phyloP scores from a whole-genome alignment of 2,888 invertebrate genomes.

The Macropis europaea region DNA sequence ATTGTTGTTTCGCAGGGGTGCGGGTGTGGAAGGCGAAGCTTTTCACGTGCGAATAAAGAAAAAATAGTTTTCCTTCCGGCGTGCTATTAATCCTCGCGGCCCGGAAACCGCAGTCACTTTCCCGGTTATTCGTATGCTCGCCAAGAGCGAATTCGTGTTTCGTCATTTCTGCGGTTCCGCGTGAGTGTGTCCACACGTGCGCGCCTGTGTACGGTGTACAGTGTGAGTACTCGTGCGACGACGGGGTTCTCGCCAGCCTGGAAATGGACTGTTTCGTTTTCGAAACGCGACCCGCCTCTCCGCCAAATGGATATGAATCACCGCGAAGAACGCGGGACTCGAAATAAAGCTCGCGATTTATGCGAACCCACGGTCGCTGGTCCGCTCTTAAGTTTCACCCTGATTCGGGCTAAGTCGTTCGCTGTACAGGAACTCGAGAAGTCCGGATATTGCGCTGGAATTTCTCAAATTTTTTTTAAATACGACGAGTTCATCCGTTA shows the following conservation, averaged over 20 bases:
- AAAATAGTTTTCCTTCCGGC: not conserved
- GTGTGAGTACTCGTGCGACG: not conserved
- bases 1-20: too few species aligned
- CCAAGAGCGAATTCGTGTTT: constrained; percentile 42
- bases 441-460: too few species aligned
- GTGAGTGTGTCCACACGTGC: not conserved
- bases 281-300: constrained; percentile 24
- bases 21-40: not conserved
- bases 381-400: not conserved
- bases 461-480: too few species aligned
- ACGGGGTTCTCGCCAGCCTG: not conserved
- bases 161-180: constrained; percentile 35
- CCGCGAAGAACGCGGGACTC: not conserved
- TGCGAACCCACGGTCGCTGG: constrained; percentile 7
- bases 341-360: constrained; percentile 33
- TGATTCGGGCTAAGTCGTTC: too few species aligned
- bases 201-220: not conserved
- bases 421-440: not conserved
- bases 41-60: not conserved
- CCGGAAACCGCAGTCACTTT: constrained; percentile 20
- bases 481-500: too few species aligned
- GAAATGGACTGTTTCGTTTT: constrained; percentile 39
- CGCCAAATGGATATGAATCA: constrained; percentile 45
- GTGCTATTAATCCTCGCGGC: constrained; percentile 14
- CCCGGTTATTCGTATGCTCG: constrained; percentile 4